Conservation (phyloP, 2,797 vertebrate species). For the Scolopax bukidnonensis region DNA sequence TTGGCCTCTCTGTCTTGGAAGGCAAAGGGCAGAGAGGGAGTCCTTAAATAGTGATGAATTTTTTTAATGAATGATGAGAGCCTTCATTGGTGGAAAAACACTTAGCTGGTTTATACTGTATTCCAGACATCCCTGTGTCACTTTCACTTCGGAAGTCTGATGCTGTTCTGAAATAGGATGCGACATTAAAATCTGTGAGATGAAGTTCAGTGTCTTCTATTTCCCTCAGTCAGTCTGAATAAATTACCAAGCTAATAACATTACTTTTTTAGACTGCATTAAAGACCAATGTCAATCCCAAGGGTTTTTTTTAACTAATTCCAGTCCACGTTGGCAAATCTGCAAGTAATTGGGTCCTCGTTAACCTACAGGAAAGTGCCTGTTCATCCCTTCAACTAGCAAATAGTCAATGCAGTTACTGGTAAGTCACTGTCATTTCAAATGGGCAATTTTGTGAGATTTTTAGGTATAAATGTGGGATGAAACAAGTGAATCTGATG, state of each 20-base stretch:
- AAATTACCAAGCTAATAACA: conserved; percentile 36
- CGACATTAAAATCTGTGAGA: conserved; percentile 40
- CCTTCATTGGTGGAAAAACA: conserved; percentile 30
- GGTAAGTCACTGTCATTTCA: neutral
- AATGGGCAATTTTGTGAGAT: neutral
- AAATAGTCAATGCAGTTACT: neutral
- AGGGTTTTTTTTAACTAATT: neutral
- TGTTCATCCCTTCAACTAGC: neutral
- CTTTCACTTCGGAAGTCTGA: conserved; percentile 29
- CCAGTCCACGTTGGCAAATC: neutral
- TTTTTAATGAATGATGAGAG: conserved; percentile 44
- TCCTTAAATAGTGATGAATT: conserved; percentile 57
- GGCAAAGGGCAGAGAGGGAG: conserved; percentile 51
- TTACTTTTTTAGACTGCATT: neutral
- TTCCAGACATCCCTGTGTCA: conserved; percentile 7
- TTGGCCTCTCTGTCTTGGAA: conserved; percentile 45
- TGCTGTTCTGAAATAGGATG: conserved; percentile 36
- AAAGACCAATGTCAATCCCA: neutral
- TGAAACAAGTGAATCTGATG: neutral
- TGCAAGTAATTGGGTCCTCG: neutral
- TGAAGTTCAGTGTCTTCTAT: conserved; percentile 34
- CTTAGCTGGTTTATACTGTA: conserved; percentile 46
- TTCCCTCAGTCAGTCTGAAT: conserved; percentile 15
- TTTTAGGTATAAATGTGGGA: neutral
- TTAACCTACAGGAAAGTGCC: neutral